A percentile compares a stretch with the other conserved stretches of the same genome.
Conservation (phyloP, 2,888 invertebrate species). For the Euphydryas editha region DNA sequence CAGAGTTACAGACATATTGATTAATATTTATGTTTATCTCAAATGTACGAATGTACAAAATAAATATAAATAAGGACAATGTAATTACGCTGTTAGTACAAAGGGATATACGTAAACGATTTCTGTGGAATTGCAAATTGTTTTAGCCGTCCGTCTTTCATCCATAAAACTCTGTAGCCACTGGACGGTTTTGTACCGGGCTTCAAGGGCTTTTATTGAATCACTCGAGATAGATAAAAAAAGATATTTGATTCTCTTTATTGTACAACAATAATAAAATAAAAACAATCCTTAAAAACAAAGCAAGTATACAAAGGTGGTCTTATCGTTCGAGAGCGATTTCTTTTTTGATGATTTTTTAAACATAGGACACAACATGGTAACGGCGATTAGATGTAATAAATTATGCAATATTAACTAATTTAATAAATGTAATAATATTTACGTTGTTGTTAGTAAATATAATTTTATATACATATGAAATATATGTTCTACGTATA, state of each 20-base stretch:
- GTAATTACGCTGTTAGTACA: neutral
- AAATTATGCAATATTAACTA: no score
- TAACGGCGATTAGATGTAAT: no score
- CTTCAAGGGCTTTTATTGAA: neutral
- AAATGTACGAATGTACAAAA: neutral
- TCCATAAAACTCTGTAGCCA: neutral
- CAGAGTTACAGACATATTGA: no score
- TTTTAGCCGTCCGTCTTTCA: neutral
- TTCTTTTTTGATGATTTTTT: no score
- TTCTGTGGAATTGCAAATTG: conserved; percentile 1
- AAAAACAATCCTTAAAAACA: neutral
- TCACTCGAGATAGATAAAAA: neutral
- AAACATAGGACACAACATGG: no score
- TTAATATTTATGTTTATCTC: neutral
- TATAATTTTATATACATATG: no score
- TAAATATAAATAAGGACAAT: neutral
- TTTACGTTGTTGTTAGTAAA: no score
- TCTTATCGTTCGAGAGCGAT: no score
- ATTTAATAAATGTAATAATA: no score
- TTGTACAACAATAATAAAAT: neutral
- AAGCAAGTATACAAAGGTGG: no score
- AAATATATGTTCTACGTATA: no score
- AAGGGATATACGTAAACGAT: neutral
- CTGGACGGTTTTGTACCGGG: neutral
- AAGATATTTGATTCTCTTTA: neutral